A percentile compares a stretch with the other conserved stretches of the same genome.
phyloP scores from a whole-genome alignment of 92 coral and sea anemone genomes.

The Isaurus tuberculatus region DNA sequence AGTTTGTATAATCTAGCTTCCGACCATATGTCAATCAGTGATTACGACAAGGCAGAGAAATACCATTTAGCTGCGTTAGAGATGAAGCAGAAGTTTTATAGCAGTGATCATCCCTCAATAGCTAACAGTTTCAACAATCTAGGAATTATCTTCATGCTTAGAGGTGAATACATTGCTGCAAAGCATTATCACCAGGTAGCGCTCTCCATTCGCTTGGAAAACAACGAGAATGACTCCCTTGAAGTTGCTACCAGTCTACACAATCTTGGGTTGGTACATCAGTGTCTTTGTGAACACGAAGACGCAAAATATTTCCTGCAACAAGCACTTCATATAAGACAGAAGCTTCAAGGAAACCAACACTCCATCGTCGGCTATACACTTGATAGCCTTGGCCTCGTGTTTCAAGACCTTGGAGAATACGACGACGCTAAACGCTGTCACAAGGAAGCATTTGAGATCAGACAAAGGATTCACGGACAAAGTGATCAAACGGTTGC shows the following conservation, averaged over 20 bases:
- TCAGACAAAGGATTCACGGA: slow-evolving; percentile 34
- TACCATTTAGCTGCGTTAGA: slow-evolving; percentile 27
- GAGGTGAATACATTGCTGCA: slow-evolving; percentile 28
- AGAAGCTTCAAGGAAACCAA: slow-evolving; percentile 23
- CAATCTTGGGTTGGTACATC: slow-evolving; percentile 41
- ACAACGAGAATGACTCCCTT: neutral
- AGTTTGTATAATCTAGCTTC: slow-evolving; percentile 34
- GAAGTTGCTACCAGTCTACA: slow-evolving; percentile 41
- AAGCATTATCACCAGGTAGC: slow-evolving; percentile 33
- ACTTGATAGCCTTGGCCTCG: slow-evolving; percentile 35
- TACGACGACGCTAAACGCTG: slow-evolving; percentile 29
- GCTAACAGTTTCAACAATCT: slow-evolving; percentile 48
- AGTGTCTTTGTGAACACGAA: slow-evolving; percentile 18
- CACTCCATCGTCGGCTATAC: slow-evolving; percentile 22
- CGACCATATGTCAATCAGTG: slow-evolving; percentile 14
- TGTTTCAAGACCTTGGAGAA: slow-evolving; percentile 21
- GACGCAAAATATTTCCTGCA: slow-evolving; percentile 5
- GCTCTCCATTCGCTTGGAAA: slow-evolving; percentile 28
- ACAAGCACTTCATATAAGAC: slow-evolving; percentile 19
- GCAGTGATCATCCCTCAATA: slow-evolving; percentile 28
- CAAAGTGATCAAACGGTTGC: slow-evolving; percentile 22
- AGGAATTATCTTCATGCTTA: slow-evolving; percentile 40
- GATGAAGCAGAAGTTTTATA: slow-evolving; percentile 26
- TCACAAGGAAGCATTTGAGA: slow-evolving; percentile 28
- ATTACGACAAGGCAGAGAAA: slow-evolving; percentile 33